These are phyloP conservation scores for Phyllostomus discolor DNA, from an alignment of 2,113 vertebrate species.

Conservation along the genomic window DNA sequence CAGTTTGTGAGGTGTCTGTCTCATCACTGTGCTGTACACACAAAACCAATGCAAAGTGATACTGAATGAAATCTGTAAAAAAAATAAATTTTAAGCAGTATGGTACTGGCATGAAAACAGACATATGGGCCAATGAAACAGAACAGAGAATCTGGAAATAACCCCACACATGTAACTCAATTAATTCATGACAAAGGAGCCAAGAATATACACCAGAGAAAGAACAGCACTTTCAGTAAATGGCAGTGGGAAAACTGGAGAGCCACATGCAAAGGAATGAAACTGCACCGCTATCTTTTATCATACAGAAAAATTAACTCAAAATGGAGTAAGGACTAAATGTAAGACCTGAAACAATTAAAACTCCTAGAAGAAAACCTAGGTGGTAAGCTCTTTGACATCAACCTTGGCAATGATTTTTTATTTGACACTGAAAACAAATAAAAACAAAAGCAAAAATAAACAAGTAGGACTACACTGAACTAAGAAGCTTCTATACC, in stretches of 20 bases:
- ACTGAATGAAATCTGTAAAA: not conserved
- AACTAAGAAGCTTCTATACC: not conserved
- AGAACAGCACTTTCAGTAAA: not conserved
- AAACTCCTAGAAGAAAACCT: not conserved
- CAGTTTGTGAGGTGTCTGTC: not conserved
- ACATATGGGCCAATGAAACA: not conserved
- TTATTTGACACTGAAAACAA: too few species aligned
- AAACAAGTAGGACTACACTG: not conserved
- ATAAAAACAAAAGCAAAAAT: not conserved
- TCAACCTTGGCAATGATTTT: not conserved
- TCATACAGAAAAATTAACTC: not conserved
- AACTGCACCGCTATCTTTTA: not conserved
- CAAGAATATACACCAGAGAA: not conserved
- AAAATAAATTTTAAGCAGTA: not conserved
- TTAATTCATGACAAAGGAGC: not conserved
- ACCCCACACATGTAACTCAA: not conserved
- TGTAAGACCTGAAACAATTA: not conserved
- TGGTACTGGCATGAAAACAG: not conserved
- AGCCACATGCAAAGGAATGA: too few species aligned
- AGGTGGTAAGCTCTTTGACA: not conserved
- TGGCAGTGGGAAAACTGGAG: not conserved
- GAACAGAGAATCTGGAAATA: not conserved
- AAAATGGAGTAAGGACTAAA: not conserved
- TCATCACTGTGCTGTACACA: not conserved
- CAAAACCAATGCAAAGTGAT: not conserved